phyloP scores from a whole-genome alignment of 2,113 vertebrate species.

The Takifugu bimaculatus region DNA sequence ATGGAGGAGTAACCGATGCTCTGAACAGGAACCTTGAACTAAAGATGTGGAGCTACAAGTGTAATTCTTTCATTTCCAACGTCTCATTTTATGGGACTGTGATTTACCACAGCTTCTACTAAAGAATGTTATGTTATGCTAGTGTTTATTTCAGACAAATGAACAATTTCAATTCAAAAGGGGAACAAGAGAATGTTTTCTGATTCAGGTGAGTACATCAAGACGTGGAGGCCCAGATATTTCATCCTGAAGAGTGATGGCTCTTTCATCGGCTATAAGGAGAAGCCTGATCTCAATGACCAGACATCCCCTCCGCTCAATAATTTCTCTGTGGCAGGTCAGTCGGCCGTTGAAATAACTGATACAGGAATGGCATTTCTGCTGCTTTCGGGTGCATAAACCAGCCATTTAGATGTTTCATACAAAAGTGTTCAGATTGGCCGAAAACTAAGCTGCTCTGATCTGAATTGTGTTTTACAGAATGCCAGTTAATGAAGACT shows the following conservation, averaged over 20 bases:
- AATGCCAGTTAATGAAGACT: conserved; percentile 79
- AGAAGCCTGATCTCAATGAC: conserved; percentile 79
- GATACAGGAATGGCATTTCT: not conserved
- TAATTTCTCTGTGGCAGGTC: conserved; percentile 88
- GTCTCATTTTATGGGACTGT: too few relatives aligned
- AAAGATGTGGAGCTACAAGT: too few relatives aligned
- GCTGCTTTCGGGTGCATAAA: not conserved
- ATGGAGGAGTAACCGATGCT: too few relatives aligned
- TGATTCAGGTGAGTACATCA: conserved; percentile 85
- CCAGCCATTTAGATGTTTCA: not conserved
- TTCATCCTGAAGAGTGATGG: conserved; percentile 88
- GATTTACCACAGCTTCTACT: not conserved
- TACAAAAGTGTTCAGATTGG: not conserved
- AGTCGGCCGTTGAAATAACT: conserved; percentile 3
- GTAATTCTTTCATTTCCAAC: too few relatives aligned
- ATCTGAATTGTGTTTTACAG: conserved; percentile 32
- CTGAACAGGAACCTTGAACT: too few relatives aligned
- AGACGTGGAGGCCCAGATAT: conserved; percentile 87
- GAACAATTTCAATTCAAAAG: too few relatives aligned
- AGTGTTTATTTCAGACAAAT: too few relatives aligned
- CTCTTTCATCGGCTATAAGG: conserved; percentile 90
- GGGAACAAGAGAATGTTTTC: not conserved
- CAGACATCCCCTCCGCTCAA: conserved; percentile 82
- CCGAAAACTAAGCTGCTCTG: not conserved
- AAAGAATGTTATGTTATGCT: not conserved